phyloP scores from a whole-genome alignment of 2,113 vertebrate species.

The Nycticorax nycticorax region DNA sequence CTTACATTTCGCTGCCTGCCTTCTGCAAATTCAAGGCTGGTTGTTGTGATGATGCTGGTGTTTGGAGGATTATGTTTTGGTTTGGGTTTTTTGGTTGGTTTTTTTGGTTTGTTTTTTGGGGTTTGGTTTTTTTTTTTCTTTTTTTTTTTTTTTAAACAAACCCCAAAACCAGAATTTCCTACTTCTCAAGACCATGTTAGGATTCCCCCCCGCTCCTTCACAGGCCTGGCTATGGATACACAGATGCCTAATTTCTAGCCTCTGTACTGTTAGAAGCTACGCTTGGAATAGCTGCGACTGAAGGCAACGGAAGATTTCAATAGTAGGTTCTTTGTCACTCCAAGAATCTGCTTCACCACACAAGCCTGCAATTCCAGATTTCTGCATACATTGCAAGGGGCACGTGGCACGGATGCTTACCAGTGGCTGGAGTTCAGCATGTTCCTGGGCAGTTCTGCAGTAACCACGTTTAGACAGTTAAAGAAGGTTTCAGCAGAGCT shows the following conservation, averaged over 20 bases:
- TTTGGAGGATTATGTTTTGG: not conserved
- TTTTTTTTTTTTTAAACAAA: not conserved
- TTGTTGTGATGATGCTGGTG: not conserved
- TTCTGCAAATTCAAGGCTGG: not conserved
- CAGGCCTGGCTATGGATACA: not conserved
- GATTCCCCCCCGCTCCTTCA: not conserved
- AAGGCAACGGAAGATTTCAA: not conserved
- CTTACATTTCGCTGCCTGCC: not conserved
- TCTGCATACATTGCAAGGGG: not conserved
- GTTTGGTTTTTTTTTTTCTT: not conserved
- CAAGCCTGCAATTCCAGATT: not conserved
- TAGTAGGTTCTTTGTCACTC: not conserved
- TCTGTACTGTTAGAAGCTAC: not conserved
- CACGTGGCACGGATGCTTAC: not conserved
- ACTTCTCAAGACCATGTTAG: not conserved
- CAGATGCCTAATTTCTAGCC: not conserved
- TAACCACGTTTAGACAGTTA: not conserved
- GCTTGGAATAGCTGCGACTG: not conserved
- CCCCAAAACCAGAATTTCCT: not conserved
- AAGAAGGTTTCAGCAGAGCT: not conserved
- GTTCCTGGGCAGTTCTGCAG: not conserved
- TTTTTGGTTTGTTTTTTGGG: not conserved
- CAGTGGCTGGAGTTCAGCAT: not conserved
- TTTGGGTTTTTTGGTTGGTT: not conserved
- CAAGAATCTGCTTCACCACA: not conserved